Evolutionary conservation across 2,113 vertebrate species (phyloP).

Genomic region (Glaucomys volans): DNA sequence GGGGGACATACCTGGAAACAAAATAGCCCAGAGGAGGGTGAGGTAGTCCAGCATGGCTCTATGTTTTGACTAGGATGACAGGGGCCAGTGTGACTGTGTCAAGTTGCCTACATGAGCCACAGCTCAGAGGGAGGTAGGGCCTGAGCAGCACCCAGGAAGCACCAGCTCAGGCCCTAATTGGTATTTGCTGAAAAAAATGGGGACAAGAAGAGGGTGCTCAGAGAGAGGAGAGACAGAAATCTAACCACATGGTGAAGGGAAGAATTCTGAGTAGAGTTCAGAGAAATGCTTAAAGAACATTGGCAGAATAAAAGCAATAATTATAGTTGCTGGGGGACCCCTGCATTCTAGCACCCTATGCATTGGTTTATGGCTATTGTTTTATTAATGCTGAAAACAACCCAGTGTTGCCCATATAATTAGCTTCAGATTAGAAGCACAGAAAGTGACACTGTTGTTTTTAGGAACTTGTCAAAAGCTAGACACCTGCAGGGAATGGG

Average conservation of each 20-base stretch:
- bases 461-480: too few relatives aligned
- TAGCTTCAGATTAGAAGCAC: too few relatives aligned
- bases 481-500: too few relatives aligned
- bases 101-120: background rate
- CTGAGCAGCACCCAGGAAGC: too few relatives aligned
- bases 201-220: too few relatives aligned
- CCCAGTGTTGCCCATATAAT: too few relatives aligned
- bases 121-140: background rate
- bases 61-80: background rate
- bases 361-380: too few relatives aligned
- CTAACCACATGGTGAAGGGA: background rate
- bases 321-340: too few relatives aligned
- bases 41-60: background rate
- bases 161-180: background rate
- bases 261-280: background rate
- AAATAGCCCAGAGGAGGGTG: background rate
- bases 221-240: background rate
- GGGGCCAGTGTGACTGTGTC: background rate
- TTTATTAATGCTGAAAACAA: too few relatives aligned
- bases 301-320: background rate
- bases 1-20: background rate
- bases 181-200: background rate
- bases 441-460: too few relatives aligned
- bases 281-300: background rate
- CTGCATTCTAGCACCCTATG: too few relatives aligned